Evolutionary conservation across 2,797 vertebrate species (phyloP).

Genomic region (Borostomias antarcticus): DNA sequence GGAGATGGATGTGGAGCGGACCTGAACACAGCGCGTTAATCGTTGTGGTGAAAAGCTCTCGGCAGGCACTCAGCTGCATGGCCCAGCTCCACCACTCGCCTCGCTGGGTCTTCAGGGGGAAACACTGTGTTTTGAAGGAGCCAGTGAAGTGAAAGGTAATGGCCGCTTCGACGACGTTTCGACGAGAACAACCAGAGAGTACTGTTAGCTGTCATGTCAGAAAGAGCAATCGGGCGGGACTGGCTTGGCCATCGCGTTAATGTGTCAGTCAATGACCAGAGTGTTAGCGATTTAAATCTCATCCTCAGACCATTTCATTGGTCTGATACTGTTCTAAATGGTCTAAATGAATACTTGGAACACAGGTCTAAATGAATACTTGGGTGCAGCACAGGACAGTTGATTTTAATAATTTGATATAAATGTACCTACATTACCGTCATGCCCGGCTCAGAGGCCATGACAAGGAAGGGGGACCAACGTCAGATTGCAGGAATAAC

Average conservation of each 20-base stretch:
- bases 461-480: too few relatives aligned
- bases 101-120: slow-evolving; percentile 46
- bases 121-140: slow-evolving; percentile 35
- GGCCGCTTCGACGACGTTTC: not conserved
- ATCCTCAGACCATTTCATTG: not conserved
- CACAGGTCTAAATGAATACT: too few relatives aligned
- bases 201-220: not conserved
- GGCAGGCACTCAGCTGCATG: slow-evolving; percentile 53
- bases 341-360: too few relatives aligned
- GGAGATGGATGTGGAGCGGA: slow-evolving; percentile 67
- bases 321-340: not conserved
- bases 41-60: slow-evolving; percentile 63
- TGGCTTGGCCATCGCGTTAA: not conserved
- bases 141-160: slow-evolving; percentile 44
- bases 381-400: too few relatives aligned
- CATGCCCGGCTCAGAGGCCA: too few relatives aligned
- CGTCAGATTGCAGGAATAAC: too few relatives aligned
- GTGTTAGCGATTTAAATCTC: not conserved
- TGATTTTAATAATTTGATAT: too few relatives aligned
- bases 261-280: not conserved
- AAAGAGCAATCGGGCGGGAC: not conserved
- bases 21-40: slow-evolving; percentile 72
- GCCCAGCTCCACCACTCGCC: slow-evolving; percentile 61
- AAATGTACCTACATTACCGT: too few relatives aligned
- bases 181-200: not conserved